phyloP scores from a whole-genome alignment of 1,140 invertebrate species.

The Tachypleus tridentatus region DNA sequence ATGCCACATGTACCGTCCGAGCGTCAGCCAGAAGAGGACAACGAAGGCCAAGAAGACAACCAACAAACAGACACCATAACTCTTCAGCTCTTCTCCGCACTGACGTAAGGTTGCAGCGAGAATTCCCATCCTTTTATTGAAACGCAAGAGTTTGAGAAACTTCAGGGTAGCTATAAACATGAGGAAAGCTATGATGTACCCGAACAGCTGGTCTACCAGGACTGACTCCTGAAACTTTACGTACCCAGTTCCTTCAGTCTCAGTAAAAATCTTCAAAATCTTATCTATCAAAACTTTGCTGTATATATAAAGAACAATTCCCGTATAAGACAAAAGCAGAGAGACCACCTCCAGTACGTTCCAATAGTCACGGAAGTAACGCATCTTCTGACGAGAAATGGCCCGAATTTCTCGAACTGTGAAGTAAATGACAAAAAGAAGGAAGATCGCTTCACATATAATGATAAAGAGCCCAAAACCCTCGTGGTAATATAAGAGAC shows the following conservation, averaged over 20 bases:
- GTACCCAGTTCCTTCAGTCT: constrained; percentile 39
- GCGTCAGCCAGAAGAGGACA: constrained; percentile 38
- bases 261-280: constrained; percentile 34
- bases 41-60: constrained; percentile 31
- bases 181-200: constrained; percentile 38
- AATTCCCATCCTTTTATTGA: constrained; percentile 40
- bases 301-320: constrained; percentile 36
- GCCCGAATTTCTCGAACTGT: constrained; percentile 30
- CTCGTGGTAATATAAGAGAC: constrained; percentile 29
- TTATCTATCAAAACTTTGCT: constrained; percentile 29
- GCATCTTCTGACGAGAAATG: constrained; percentile 22
- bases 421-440: constrained; percentile 38
- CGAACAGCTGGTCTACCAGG: constrained; percentile 38
- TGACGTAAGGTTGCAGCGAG: constrained; percentile 30
- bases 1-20: constrained; percentile 30
- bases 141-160: constrained; percentile 41
- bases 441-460: constrained; percentile 30
- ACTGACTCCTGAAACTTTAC: constrained; percentile 40
- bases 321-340: constrained; percentile 32
- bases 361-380: constrained; percentile 38
- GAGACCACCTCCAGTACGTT: constrained; percentile 37
- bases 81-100: constrained; percentile 29
- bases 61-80: constrained; percentile 30
- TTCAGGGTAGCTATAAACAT: constrained; percentile 41
- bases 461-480: constrained; percentile 25